A percentile compares a stretch with the other conserved stretches of the same genome.
Evolutionary conservation across 2,113 vertebrate genomes (phyloP).

Genomic region (Piprites chloris): DNA sequence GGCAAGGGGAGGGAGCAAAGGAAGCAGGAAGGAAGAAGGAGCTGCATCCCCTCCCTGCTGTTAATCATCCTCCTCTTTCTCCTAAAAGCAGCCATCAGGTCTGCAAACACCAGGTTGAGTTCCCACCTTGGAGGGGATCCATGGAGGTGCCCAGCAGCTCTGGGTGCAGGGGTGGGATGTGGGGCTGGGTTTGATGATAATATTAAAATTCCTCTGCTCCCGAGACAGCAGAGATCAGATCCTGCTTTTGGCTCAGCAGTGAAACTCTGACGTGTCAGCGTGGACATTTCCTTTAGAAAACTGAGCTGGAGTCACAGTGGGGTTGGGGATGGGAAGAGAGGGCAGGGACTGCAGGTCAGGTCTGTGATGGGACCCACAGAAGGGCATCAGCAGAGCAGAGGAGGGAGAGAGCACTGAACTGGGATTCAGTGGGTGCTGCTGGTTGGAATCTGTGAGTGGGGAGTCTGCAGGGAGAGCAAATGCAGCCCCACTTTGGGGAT

Average conservation of each 20-base stretch:
- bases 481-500: background rate
- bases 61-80: constrained; percentile 5
- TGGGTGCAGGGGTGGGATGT: background rate
- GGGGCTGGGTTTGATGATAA: background rate
- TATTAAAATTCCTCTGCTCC: background rate
- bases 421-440: background rate
- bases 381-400: background rate
- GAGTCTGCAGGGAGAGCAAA: background rate
- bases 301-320: background rate
- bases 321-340: background rate
- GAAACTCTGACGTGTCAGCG: background rate
- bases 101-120: background rate
- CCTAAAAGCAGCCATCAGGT: background rate
- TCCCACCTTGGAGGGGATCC: background rate
- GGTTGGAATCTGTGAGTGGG: background rate
- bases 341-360: background rate
- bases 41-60: background rate
- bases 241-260: background rate
- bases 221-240: accelerated
- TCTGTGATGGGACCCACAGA: background rate
- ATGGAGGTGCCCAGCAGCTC: background rate
- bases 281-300: background rate
- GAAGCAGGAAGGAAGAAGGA: constrained; percentile 55
- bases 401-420: background rate
- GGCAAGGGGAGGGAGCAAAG: constrained; percentile 12